Percentiles rank a stretch among this genome's conserved stretches.
Evolutionary conservation across 2,888 invertebrate genomes (phyloP).

Genomic region (Tineola bisselliella): DNA sequence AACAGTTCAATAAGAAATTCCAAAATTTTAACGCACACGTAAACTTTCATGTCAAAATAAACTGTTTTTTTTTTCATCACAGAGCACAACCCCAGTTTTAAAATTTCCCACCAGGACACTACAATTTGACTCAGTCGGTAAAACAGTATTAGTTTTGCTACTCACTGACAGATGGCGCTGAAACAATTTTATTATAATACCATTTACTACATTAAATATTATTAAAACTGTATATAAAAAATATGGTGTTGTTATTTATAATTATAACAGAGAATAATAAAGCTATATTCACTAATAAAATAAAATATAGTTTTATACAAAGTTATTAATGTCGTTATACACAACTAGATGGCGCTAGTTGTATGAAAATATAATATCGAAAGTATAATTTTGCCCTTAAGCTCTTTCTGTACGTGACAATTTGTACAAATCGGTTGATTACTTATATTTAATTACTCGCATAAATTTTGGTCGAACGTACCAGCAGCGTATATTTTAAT

Average conservation of each 20-base stretch:
- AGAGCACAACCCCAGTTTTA: not conserved
- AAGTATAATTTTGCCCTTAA: conserved; percentile 8
- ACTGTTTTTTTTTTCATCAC: too few relatives aligned
- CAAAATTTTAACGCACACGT: too few relatives aligned
- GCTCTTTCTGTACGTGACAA: conserved; percentile 49
- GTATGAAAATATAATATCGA: conserved; percentile 20
- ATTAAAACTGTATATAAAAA: too few relatives aligned
- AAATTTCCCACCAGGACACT: not conserved
- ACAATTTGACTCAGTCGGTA: conserved; percentile 15
- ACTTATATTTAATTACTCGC: conserved; percentile 39
- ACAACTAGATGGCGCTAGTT: conserved; percentile 37
- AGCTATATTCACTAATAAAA: not conserved
- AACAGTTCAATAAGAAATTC: too few relatives aligned
- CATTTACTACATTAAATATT: too few relatives aligned
- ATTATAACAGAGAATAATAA: too few relatives aligned
- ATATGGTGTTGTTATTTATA: too few relatives aligned
- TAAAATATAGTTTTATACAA: not conserved
- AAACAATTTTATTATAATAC: not conserved
- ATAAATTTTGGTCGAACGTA: not conserved
- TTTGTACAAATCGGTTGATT: conserved; percentile 54
- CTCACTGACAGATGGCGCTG: conserved; percentile 34
- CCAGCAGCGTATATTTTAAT: not conserved
- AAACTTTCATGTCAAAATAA: too few relatives aligned
- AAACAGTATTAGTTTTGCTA: conserved; percentile 24
- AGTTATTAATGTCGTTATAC: not conserved